A percentile compares a stretch with the other conserved stretches of the same genome.
phyloP scores from a whole-genome alignment of 1,140 invertebrate species.

The Lordiphosa clarofinis region DNA sequence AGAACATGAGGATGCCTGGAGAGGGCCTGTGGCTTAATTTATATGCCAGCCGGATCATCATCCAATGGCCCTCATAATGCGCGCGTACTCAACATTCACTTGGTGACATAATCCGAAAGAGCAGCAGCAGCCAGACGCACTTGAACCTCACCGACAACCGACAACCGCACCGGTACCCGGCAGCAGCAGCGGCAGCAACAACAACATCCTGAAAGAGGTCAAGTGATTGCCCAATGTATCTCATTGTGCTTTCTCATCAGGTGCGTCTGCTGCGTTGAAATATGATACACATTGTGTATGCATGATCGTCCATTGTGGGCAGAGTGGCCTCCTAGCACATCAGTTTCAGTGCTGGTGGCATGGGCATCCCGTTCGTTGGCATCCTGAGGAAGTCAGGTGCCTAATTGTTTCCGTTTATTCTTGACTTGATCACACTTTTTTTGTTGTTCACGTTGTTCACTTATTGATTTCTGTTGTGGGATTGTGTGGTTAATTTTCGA shows the following conservation, averaged over 20 bases:
- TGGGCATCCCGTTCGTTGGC: slow-evolving; percentile 41
- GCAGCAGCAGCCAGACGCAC: slow-evolving; percentile 40
- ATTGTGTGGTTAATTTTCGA: slow-evolving; percentile 66
- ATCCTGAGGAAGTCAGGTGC: slow-evolving; percentile 77
- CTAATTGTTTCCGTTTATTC: slow-evolving; percentile 72
- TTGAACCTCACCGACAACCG: slow-evolving; percentile 46
- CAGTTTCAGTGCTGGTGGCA: not conserved
- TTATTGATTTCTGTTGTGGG: slow-evolving; percentile 50
- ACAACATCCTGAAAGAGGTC: slow-evolving; percentile 77
- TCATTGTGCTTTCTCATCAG: slow-evolving; percentile 77
- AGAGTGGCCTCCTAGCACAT: slow-evolving; percentile 2
- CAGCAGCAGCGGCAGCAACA: slow-evolving; percentile 26
- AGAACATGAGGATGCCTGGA: slow-evolving; percentile 67
- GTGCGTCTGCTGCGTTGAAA: slow-evolving; percentile 56
- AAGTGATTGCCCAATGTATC: slow-evolving; percentile 71
- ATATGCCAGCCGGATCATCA: slow-evolving; percentile 68
- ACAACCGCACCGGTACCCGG: slow-evolving; percentile 3
- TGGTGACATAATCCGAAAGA: slow-evolving; percentile 40
- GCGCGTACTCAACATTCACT: slow-evolving; percentile 45
- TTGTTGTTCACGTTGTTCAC: too few species aligned
- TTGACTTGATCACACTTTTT: not conserved
- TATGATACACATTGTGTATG: slow-evolving; percentile 75
- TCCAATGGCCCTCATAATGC: slow-evolving; percentile 67
- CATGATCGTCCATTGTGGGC: slow-evolving; percentile 50
- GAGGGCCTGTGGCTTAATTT: slow-evolving; percentile 51